Evolutionary conservation across 2,888 invertebrate genomes (phyloP).

Genomic region (Dynastes grantii): DNA sequence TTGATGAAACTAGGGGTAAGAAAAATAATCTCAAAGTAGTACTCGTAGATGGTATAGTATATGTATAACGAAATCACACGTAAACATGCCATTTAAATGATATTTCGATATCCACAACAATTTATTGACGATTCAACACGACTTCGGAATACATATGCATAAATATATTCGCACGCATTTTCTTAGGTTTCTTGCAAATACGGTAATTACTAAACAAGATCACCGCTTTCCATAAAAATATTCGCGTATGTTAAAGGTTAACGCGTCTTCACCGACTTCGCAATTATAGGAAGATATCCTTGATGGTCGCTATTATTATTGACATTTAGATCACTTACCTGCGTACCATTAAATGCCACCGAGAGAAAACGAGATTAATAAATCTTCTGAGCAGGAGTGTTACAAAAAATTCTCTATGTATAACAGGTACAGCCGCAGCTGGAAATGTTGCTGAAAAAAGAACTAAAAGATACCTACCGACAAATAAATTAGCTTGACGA

Average conservation of each 20-base stretch:
- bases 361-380: slow-evolving; percentile 13
- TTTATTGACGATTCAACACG: too few species aligned
- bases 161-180: too few species aligned
- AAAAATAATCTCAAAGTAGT: background rate
- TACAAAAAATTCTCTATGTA: background rate
- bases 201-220: background rate
- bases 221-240: background rate
- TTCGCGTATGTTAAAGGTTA: slow-evolving; percentile 30
- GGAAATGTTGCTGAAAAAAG: too few species aligned
- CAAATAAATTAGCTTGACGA: too few species aligned
- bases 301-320: slow-evolving; percentile 40
- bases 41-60: background rate
- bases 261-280: background rate
- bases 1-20: background rate
- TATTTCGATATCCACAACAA: too few species aligned
- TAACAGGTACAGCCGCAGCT: background rate
- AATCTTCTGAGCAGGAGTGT: background rate
- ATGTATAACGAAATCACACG: background rate
- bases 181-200: background rate
- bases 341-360: slow-evolving; percentile 20
- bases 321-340: slow-evolving; percentile 44
- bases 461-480: too few species aligned
- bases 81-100: too few species aligned
- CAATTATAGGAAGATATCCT: slow-evolving; percentile 30
- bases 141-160: too few species aligned